Evolutionary conservation across 2,113 vertebrate species (phyloP), one percentile per base, ranked within the genome.

Genomic region (Phyllostomus discolor): DNA sequence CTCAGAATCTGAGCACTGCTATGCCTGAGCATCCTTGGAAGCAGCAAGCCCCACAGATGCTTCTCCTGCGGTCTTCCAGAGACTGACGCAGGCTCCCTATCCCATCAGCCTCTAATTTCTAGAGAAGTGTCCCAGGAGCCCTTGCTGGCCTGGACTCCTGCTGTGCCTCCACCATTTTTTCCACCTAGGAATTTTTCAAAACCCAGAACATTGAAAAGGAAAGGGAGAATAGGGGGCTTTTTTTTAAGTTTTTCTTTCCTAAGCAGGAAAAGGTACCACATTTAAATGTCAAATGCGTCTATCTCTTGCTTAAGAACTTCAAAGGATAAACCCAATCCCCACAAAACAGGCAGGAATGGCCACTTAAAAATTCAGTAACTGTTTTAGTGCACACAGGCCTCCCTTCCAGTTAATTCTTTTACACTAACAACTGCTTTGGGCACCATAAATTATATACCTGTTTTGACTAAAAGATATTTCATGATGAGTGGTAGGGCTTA

Each of bases 401-500:
- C 96, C 38, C 75, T 97, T 46, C 84, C 88, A 94, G 91, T 95
- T 97, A 98, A 97, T 98, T 98, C 93, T 96, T 86, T 97, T 97
- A 92, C 57, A 89, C 33, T 95, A 98, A 97, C 75, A 96, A 75
- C 54, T 97, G 94, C 83, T 92, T 98, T 96, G 97, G 94, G 78
- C 95, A 73, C 69, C 69, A 88, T 96, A 97, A 98, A 97, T 97
- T 95, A 97, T 97, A 96, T 85, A 97, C 84, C 64, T 95, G 86
- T 97, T 98, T 98, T 98, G 95, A 98, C 96, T 97, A 98, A 98
- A 97, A 97, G 48, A 87, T 97, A 96, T 48, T 7, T 2, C 57
- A 86, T 96, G 95, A 98, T 96, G 95, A 98, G 91, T 97, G 94
- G 91, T 94, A 92, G 98, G 96, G 97, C 95, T 98, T 98, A 98